These are phyloP conservation scores for Drosophila prolongata DNA, from an alignment of 2,888 invertebrate genomes.

Conservation along the genomic window DNA sequence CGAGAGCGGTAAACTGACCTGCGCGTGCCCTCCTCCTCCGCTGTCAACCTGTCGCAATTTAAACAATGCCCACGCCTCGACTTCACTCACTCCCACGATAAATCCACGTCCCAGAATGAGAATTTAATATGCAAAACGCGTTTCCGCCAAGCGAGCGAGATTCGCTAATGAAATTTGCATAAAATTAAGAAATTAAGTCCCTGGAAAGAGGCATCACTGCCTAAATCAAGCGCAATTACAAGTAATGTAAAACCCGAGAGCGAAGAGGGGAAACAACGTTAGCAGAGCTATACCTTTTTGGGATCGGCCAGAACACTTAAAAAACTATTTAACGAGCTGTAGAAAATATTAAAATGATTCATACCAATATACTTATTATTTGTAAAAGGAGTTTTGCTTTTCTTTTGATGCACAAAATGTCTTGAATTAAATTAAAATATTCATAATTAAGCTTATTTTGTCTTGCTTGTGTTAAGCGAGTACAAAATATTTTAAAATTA, in stretches of 20 bases:
- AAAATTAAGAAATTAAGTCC: slow-evolving; percentile 50
- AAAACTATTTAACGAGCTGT: background rate
- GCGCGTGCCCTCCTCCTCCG: slow-evolving; percentile 16
- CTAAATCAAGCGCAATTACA: slow-evolving; percentile 32
- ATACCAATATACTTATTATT: no score
- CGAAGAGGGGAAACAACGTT: background rate
- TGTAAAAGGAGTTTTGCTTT: no score
- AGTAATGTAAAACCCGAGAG: slow-evolving; percentile 4
- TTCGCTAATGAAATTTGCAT: slow-evolving; percentile 63
- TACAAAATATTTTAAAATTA: no score
- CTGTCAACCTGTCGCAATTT: slow-evolving; percentile 38
- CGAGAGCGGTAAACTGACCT: slow-evolving; percentile 27
- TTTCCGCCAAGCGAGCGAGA: slow-evolving; percentile 59
- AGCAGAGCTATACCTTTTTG: slow-evolving; percentile 13
- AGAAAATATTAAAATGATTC: no score
- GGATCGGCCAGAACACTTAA: background rate
- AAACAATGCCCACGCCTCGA: slow-evolving; percentile 31
- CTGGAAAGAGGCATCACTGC: slow-evolving; percentile 12
- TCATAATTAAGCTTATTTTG: no score
- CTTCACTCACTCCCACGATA: slow-evolving; percentile 60
- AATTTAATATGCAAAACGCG: slow-evolving; percentile 58
- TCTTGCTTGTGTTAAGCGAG: no score
- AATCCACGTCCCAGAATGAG: slow-evolving; percentile 52
- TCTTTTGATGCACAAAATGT: no score
- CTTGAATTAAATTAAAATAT: no score